phyloP scores from a whole-genome alignment of 2,888 invertebrate species.

The Ichneumoninae sp. region DNA sequence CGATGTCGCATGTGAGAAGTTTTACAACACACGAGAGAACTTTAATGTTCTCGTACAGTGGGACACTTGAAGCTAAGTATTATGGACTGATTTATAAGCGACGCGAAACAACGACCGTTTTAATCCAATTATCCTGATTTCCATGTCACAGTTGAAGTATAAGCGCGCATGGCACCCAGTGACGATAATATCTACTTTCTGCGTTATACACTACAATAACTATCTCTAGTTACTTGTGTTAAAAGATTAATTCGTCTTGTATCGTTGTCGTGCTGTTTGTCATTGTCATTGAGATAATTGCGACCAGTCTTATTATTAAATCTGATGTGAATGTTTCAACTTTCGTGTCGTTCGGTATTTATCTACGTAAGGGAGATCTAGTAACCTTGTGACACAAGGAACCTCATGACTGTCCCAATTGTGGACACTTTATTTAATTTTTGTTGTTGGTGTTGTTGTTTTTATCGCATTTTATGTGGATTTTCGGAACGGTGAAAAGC shows the following conservation, averaged over 20 bases:
- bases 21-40: conserved; percentile 11
- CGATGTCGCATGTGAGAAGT: neutral
- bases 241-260: conserved; percentile 36
- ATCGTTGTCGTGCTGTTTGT: neutral
- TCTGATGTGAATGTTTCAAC: conserved; percentile 36
- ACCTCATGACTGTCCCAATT: too few relatives aligned
- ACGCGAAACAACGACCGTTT: conserved; percentile 4
- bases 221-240: conserved; percentile 2
- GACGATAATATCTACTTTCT: conserved; percentile 1
- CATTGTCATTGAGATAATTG: conserved; percentile 19
- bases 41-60: conserved; percentile 28
- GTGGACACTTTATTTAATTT: too few relatives aligned
- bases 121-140: conserved; percentile 37
- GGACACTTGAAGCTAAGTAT: conserved; percentile 1
- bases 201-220: neutral
- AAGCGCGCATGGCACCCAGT: neutral
- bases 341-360: neutral
- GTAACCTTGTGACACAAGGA: too few relatives aligned
- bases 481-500: neutral
- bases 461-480: too few relatives aligned
- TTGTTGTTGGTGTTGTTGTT: too few relatives aligned
- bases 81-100: conserved; percentile 22
- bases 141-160: neutral
- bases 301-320: neutral
- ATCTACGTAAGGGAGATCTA: neutral